Conservation (phyloP, 1,140 invertebrate species). For the Polypedilum vanderplanki region DNA sequence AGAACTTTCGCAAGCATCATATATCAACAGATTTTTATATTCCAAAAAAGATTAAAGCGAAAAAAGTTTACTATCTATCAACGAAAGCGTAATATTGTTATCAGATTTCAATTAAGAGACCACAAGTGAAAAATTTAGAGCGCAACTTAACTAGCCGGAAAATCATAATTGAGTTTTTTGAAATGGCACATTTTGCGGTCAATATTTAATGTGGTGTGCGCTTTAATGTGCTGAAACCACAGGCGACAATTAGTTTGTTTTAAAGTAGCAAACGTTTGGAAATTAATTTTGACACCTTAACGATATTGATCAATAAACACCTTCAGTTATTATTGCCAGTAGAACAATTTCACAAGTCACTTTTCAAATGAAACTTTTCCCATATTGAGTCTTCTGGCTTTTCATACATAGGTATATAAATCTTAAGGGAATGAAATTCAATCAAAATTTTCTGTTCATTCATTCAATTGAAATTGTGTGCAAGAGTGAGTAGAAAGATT, state of each 20-base stretch:
- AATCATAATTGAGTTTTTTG: conserved; percentile 2
- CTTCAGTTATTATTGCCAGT: too few relatives aligned
- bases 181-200: conserved; percentile 2
- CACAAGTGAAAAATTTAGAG: not conserved
- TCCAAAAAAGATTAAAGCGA: too few relatives aligned
- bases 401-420: too few relatives aligned
- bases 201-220: not conserved
- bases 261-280: too few relatives aligned
- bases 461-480: too few relatives aligned
- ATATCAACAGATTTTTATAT: not conserved
- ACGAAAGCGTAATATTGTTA: not conserved
- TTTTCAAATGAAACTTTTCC: too few relatives aligned
- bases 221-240: not conserved
- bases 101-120: not conserved
- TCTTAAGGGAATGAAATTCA: too few relatives aligned
- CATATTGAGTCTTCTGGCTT: too few relatives aligned
- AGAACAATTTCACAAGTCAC: too few relatives aligned
- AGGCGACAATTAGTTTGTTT: not conserved
- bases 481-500: too few relatives aligned
- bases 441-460: too few relatives aligned
- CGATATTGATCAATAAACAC: not conserved
- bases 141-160: conserved; percentile 1
- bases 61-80: not conserved
- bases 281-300: not conserved
- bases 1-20: not conserved